phyloP scores from a whole-genome alignment of 1,140 invertebrate genomes.

The Caenorhabditis briggsae region DNA sequence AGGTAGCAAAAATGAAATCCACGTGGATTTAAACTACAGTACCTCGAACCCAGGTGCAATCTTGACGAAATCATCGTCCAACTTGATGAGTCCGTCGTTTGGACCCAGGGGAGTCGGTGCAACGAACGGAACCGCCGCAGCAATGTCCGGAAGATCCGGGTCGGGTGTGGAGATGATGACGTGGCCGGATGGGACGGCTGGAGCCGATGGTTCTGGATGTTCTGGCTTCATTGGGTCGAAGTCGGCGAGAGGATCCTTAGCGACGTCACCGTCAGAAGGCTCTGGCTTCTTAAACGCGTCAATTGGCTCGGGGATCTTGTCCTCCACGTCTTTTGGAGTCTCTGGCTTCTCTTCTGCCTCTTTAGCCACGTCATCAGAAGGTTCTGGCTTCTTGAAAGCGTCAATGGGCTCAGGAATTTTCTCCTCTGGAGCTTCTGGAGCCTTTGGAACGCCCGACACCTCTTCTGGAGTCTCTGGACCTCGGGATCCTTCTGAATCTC shows the following conservation, averaged over 20 bases:
- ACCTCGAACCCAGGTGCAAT: slow-evolving; percentile 37
- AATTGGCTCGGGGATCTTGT: background rate
- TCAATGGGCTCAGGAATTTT: background rate
- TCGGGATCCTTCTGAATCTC: background rate
- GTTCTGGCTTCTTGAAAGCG: background rate
- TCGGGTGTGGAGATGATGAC: background rate
- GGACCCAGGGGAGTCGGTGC: background rate
- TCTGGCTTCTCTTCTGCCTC: background rate
- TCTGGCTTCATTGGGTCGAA: slow-evolving; percentile 7
- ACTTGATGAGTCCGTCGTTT: background rate
- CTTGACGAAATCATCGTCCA: background rate
- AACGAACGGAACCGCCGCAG: background rate
- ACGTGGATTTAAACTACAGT: too few relatives aligned
- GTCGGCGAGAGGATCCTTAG: background rate
- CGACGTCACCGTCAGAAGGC: background rate
- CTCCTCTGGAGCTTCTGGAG: background rate
- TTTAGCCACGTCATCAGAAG: background rate
- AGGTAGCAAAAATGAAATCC: too few relatives aligned
- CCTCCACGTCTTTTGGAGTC: background rate
- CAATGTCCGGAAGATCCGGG: slow-evolving; percentile 11
- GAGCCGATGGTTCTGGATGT: slow-evolving; percentile 33
- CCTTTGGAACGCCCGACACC: too few relatives aligned
- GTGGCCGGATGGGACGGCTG: background rate
- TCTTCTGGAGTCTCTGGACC: background rate
- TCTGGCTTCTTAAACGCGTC: slow-evolving; percentile 19